Evolutionary conservation across 2,113 vertebrate genomes (phyloP), one percentile per base, ranked within the genome.

Genomic region (Mugil cephalus): DNA sequence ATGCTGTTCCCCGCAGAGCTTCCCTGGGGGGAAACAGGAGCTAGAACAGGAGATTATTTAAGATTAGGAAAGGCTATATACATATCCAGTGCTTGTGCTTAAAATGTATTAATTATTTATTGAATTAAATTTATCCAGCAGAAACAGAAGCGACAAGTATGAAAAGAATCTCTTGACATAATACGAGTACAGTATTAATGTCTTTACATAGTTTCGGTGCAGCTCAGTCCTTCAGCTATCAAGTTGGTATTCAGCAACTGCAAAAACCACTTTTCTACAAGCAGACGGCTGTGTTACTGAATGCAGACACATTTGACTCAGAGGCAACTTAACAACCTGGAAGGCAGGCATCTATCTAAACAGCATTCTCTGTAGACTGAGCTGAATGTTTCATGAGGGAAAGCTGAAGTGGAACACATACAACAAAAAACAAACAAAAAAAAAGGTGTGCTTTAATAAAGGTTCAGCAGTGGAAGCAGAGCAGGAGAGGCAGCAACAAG

Each of bases 381-480:
- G 69, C 4, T 74, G 59, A 80, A 88, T 63, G 51, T 82, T 68
- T 66, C 36, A 80, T 59, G 64, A 80, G 71, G 52, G 58, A 70
- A 88, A 61, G 48, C 35, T 64, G 34, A 62, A 63, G 47, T 78
- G 43, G 67, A 77, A 60, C 39, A 17, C 66, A 73, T 13, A 34
- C 24, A 62, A 61, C 19, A 30, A 21, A 73, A 24, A 7, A 62
- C 15, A 53, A 21, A 19, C 10, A 43, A 15, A 53, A 56, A 59
- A 51, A 47, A 55, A 78, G 34, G 40, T 51, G 55, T 17, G 51
- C 34, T 69, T 52, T 47, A 63, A 83, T 77, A 80, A 79, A 77
- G 66, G 74, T 50, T 62, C 68, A 72, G 53, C 54, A 42, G 56
- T 61, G 43, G 34, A 69, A 68, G 52, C 47, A 1, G 63, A 59